phyloP scores from a whole-genome alignment of 2,888 invertebrate genomes.

The Ectemnius lituratus region DNA sequence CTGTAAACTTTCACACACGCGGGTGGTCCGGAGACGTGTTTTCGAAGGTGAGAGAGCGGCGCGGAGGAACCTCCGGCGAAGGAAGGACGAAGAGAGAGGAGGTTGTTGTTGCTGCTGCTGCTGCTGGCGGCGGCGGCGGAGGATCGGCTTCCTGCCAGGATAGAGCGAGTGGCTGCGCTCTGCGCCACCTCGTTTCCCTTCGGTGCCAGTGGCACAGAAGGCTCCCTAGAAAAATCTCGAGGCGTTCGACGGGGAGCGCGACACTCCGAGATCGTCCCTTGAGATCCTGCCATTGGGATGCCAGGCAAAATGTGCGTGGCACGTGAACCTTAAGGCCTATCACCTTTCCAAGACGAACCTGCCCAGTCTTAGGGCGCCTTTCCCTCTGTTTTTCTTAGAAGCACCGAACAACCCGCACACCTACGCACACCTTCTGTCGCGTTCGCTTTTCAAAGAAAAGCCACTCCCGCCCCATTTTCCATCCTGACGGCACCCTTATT shows the following conservation, averaged over 20 bases:
- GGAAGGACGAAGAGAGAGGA: conserved; percentile 31
- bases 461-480: conserved; percentile 7
- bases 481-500: neutral
- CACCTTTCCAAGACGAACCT: conserved; percentile 42
- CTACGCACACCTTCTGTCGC: conserved; percentile 34
- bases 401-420: neutral
- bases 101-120: no score
- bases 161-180: conserved; percentile 14
- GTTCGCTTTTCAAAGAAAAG: neutral
- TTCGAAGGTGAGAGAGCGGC: conserved; percentile 41
- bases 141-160: conserved; percentile 52
- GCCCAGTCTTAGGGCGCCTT: conserved; percentile 9
- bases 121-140: conserved; percentile 17
- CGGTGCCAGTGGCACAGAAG: conserved; percentile 22
- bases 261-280: conserved; percentile 43
- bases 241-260: conserved; percentile 37
- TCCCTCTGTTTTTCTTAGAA: conserved; percentile 40
- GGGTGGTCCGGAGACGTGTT: conserved; percentile 62
- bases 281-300: conserved; percentile 41
- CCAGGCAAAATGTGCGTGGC: conserved; percentile 53
- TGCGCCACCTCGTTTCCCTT: conserved; percentile 29
- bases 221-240: conserved; percentile 17
- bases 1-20: conserved; percentile 64
- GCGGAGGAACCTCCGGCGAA: conserved; percentile 19
- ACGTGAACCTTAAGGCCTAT: conserved; percentile 47